phyloP scores from a whole-genome alignment of 2,113 vertebrate genomes.

The Pagrus major region DNA sequence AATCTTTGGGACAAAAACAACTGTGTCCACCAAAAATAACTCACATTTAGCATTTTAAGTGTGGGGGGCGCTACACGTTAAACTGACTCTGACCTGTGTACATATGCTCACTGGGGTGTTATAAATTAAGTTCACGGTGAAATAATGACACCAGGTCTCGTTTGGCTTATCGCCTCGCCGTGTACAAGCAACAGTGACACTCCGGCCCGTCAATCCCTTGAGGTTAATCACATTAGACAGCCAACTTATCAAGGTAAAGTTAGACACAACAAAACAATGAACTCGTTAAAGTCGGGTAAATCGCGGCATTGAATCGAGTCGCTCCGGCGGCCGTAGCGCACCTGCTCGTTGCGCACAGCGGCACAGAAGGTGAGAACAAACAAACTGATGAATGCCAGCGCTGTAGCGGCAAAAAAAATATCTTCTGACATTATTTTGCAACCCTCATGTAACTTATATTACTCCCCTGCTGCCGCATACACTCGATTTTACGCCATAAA shows the following conservation, averaged over 20 bases:
- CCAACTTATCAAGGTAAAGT: slow-evolving; percentile 71
- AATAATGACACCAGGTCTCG: slow-evolving; percentile 10
- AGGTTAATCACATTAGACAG: slow-evolving; percentile 77
- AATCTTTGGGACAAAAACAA: not conserved
- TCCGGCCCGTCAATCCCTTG: slow-evolving; percentile 19
- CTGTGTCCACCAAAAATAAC: slow-evolving; percentile 2
- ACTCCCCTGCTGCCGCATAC: not conserved
- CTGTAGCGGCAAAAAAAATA: not conserved
- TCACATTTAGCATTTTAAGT: not conserved
- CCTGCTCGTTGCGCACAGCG: slow-evolving; percentile 56
- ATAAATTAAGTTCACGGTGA: slow-evolving; percentile 13
- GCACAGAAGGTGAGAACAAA: slow-evolving; percentile 33
- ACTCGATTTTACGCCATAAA: not conserved
- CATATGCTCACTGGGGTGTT: not conserved
- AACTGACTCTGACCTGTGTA: not conserved
- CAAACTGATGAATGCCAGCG: not conserved
- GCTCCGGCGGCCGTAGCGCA: slow-evolving; percentile 41
- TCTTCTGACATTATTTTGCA: not conserved
- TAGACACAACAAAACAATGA: slow-evolving; percentile 40
- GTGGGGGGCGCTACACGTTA: not conserved
- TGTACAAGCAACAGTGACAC: not conserved
- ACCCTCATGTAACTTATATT: not conserved
- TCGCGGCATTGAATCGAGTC: not conserved
- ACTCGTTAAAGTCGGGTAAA: slow-evolving; percentile 39
- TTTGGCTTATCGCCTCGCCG: slow-evolving; percentile 16